Evolutionary conservation across 2,797 vertebrate genomes (phyloP), one percentile per base, ranked within the genome.

Genomic region (Microcaecilia unicolor): DNA sequence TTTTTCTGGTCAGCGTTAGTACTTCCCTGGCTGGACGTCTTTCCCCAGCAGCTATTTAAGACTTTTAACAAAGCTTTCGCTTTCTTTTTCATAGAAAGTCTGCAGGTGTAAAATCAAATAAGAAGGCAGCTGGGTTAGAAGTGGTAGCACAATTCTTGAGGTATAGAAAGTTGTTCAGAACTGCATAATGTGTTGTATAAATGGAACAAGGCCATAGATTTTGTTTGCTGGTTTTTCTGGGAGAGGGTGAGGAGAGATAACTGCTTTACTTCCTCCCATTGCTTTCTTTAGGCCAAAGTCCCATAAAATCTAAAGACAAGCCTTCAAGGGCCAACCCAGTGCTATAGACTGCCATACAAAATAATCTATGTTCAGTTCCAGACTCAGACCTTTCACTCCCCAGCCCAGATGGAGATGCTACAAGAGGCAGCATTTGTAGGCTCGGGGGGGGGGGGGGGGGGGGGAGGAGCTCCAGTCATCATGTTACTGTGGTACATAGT

Each of bases 221-320:
- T 57, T 64, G 59, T 57, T 48, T 52, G 45, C 44, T 11, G 6
- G 52, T 31, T 59, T 67, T 64, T 47, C 50, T 61, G n/a, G n/a
- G n/a, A n/a, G n/a, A n/a, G n/a, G n/a, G n/a, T n/a, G n/a, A n/a
- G n/a, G n/a, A n/a, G n/a, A n/a, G n/a, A n/a, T n/a, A n/a, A n/a
- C n/a, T n/a, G n/a, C n/a, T n/a, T n/a, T n/a, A n/a, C n/a, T n/a
- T n/a, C n/a, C n/a, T n/a, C n/a, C n/a, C 10, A 3, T 61, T 37
- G 52, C 28, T 22, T n/a, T 14, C 35, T 31, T 52, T 31, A 39
- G 35, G 0, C 10, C 42, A 59, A 64, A 64, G 44, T 59, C 18
- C 52, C 42, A 52, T n/a, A n/a, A n/a, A n/a, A n/a, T n/a, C n/a
- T n/a, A n/a, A n/a, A n/a, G n/a, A n/a, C n/a, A n/a, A n/a, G n/a